Evolutionary conservation across 2,888 invertebrate genomes (phyloP).

Genomic region (Apeira syringaria): DNA sequence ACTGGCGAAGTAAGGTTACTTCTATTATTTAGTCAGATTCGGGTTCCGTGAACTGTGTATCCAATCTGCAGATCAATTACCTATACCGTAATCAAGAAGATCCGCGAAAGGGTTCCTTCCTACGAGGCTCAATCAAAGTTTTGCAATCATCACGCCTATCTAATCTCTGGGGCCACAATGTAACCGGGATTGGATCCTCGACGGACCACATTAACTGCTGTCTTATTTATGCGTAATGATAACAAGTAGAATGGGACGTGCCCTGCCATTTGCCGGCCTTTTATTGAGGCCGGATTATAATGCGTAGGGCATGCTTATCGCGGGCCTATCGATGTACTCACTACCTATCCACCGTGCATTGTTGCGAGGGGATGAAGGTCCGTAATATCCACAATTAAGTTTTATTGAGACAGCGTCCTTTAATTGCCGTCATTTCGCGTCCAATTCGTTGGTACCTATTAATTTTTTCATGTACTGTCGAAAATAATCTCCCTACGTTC

Average conservation of each 20-base stretch:
- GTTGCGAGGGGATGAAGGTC: constrained; percentile 31
- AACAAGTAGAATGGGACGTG: constrained; percentile 45
- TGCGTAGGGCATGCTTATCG: constrained; percentile 34
- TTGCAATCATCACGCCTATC: constrained; percentile 77
- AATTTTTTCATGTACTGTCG: constrained; percentile 14
- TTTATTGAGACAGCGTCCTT: constrained; percentile 29
- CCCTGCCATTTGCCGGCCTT: constrained; percentile 33
- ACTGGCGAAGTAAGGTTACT: constrained; percentile 28
- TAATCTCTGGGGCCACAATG: constrained; percentile 75
- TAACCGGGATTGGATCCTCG: constrained; percentile 66
- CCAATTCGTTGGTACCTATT: constrained; percentile 18
- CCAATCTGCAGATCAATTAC: constrained; percentile 64
- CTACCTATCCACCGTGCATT: constrained; percentile 24
- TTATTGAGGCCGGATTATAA: constrained; percentile 42
- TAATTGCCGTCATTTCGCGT: constrained; percentile 25
- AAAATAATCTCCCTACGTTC: constrained; percentile 1
- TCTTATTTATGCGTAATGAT: constrained; percentile 68
- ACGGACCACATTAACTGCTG: constrained; percentile 62
- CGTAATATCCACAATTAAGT: constrained; percentile 34
- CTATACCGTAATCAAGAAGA: constrained; percentile 66
- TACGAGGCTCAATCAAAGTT: constrained; percentile 77
- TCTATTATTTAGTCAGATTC: constrained; percentile 44
- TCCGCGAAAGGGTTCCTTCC: constrained; percentile 68
- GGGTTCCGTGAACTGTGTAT: constrained; percentile 47
- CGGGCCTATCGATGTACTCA: constrained; percentile 28